Base-by-base conservation (phyloP, 2,113 vertebrate species). In the Sinocyclocheilus rhinocerous region DNA sequence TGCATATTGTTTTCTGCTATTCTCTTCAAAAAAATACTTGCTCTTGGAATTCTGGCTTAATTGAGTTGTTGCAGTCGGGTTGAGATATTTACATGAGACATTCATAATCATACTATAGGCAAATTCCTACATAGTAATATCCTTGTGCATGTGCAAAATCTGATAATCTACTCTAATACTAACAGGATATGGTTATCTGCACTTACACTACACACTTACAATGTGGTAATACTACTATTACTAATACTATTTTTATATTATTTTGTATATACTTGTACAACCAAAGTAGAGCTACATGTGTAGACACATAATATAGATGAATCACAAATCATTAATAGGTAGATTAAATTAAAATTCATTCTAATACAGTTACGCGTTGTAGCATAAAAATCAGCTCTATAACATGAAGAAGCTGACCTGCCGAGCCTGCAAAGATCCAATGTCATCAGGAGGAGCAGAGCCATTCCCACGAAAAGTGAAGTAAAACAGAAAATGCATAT, bases 381-480 rank as follows among this genome's bases (percentile, higher is more conserved):
- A 59, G 48, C 12, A 45, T 36, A 69, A 76, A 29, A 12, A 36
- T 36, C 72, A 70, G 2, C 36, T 86, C 45, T 48, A 33, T 70
- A 85, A 76, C 57, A 57, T 59, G 16, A 83, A 61, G 36, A 88
- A 76, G 92, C 94, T 95, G 93, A 95, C 94, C 95, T 95, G 91
- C 0, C 57, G 92, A 91, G 89, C 95, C 95, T 95, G 93, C n/a
- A 79, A 83, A 1, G 22, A 87, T 67, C 89, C 65, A 29, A 69
- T 61, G 89, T 91, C 92, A 89, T 92, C 93, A 79, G 75, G 72
- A 84, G 81, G 84, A 88, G 90, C 75, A 92, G 87, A 89, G 87
- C 90, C 92, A 90, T 81, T 84, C 78, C 88, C 73, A 85, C 84
- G 89, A 91, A 59, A 59, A 59, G 57, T 59, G 2, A 59, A 59